Evolutionary conservation across 2,888 invertebrate species (phyloP).

Genomic region (Xestia xanthographa): DNA sequence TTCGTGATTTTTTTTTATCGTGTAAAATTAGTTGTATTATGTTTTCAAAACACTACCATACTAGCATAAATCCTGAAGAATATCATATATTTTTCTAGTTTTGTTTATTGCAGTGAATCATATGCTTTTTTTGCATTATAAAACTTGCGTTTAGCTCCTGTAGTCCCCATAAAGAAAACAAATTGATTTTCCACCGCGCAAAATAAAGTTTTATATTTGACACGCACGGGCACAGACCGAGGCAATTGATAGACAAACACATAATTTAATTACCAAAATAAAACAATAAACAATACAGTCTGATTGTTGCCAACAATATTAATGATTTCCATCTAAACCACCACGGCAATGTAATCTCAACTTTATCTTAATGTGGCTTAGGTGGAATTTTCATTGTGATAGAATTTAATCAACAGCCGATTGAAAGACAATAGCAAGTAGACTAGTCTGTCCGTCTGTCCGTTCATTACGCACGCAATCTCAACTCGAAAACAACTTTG

Average conservation of each 20-base stretch:
- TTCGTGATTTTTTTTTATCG: too few species aligned
- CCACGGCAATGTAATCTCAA: background rate
- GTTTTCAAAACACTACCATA: too few species aligned
- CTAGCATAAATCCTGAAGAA: too few species aligned
- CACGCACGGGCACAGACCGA: conserved; percentile 30
- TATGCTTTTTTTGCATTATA: too few species aligned
- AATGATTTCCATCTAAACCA: conserved; percentile 51
- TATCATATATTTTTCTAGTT: too few species aligned
- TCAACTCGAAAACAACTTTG: conserved; percentile 84
- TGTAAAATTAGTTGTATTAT: too few species aligned
- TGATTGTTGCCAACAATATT: conserved; percentile 66
- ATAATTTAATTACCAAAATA: conserved; percentile 67
- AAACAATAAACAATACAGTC: conserved; percentile 63
- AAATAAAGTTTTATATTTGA: conserved; percentile 12
- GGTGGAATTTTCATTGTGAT: conserved; percentile 33
- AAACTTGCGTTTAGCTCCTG: too few species aligned
- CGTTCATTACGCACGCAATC: conserved; percentile 86
- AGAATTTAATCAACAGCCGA: conserved; percentile 61
- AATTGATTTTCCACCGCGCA: background rate
- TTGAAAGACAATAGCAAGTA: conserved; percentile 67
- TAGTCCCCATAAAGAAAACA: background rate
- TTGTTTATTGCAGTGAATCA: too few species aligned
- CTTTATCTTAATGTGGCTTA: background rate
- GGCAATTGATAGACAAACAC: conserved; percentile 43
- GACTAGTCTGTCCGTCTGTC: conserved; percentile 72